phyloP scores from a whole-genome alignment of 2,888 invertebrate species.

The Drosophila testacea region DNA sequence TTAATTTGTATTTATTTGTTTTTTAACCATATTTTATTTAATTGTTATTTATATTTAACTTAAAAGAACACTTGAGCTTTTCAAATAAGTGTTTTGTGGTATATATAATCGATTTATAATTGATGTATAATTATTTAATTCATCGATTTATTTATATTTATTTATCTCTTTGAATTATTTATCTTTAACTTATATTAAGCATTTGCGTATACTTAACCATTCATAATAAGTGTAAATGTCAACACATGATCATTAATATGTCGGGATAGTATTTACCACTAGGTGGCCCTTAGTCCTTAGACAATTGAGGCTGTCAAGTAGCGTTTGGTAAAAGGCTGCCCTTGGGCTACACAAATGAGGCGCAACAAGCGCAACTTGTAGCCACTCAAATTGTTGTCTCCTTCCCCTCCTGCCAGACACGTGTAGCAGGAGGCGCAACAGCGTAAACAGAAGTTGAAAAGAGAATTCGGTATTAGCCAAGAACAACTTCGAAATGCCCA shows the following conservation, averaged over 20 bases:
- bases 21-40: too few relatives aligned
- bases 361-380: slow-evolving; percentile 72
- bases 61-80: too few relatives aligned
- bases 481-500: slow-evolving; percentile 45
- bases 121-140: too few relatives aligned
- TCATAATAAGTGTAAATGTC: not conserved
- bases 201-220: not conserved
- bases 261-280: not conserved
- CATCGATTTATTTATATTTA: too few relatives aligned
- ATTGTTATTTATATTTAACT: too few relatives aligned
- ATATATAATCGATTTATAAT: too few relatives aligned
- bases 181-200: too few relatives aligned
- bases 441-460: slow-evolving; percentile 66
- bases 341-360: slow-evolving; percentile 52
- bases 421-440: slow-evolving; percentile 62
- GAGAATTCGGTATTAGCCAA: slow-evolving; percentile 56
- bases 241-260: slow-evolving; percentile 11
- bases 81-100: not conserved
- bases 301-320: slow-evolving; percentile 31
- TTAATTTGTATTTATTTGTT: too few relatives aligned
- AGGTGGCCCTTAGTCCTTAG: not conserved
- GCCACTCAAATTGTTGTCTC: slow-evolving; percentile 35
- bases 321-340: slow-evolving; percentile 37
- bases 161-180: too few relatives aligned
- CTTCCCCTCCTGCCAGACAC: slow-evolving; percentile 14